phyloP scores from a whole-genome alignment of 2,797 vertebrate species.

The Aulostomus chinensis region DNA sequence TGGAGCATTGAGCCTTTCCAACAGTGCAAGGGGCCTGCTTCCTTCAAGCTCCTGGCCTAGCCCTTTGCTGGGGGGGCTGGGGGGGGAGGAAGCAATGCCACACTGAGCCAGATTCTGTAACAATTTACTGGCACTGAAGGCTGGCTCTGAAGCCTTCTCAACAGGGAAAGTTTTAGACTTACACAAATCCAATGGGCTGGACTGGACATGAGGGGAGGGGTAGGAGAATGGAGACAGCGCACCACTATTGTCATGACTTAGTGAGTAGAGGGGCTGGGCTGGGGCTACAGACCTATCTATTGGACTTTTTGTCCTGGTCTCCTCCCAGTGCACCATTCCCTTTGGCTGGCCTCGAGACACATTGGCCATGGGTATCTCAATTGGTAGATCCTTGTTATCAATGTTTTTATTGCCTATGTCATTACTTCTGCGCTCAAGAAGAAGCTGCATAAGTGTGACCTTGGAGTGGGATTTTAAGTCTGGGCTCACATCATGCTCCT shows the following conservation, averaged over 20 bases:
- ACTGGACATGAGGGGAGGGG: slow-evolving; percentile 76
- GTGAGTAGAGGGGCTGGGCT: slow-evolving; percentile 65
- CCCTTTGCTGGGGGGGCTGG: slow-evolving; percentile 72
- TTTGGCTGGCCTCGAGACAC: slow-evolving; percentile 67
- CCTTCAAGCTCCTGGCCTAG: slow-evolving; percentile 74
- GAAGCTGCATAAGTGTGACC: slow-evolving; percentile 94
- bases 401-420: slow-evolving; percentile 82
- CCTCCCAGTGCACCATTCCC: slow-evolving; percentile 65
- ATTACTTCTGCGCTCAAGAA: slow-evolving; percentile 93
- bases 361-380: slow-evolving; percentile 74
- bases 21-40: slow-evolving; percentile 83
- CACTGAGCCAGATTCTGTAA: slow-evolving; percentile 97
- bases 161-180: slow-evolving; percentile 83
- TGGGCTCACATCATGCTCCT: slow-evolving; percentile 83
- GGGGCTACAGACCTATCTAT: slow-evolving; percentile 57
- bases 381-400: slow-evolving; percentile 82
- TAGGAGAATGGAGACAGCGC: slow-evolving; percentile 85
- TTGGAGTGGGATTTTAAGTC: slow-evolving; percentile 93
- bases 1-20: slow-evolving; percentile 88
- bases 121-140: slow-evolving; percentile 97
- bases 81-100: slow-evolving; percentile 79
- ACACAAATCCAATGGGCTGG: slow-evolving; percentile 82
- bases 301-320: slow-evolving; percentile 71
- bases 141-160: slow-evolving; percentile 83
- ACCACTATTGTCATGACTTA: slow-evolving; percentile 73